A percentile compares a stretch with the other conserved stretches of the same genome.
Evolutionary conservation across 2,888 invertebrate genomes (phyloP).

Genomic region (Nephrotoma guestfalica): DNA sequence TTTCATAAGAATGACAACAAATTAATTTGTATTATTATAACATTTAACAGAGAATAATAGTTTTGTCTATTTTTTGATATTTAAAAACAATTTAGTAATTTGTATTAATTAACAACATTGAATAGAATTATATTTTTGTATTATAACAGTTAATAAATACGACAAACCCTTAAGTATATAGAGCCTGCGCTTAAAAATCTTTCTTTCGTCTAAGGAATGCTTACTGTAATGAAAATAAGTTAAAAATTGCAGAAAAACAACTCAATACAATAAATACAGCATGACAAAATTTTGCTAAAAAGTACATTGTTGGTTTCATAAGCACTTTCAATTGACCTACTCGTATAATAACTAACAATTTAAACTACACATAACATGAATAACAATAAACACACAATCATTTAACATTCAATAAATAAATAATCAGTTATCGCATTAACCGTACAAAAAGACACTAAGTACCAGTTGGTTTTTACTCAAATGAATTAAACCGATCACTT

Average conservation of each 20-base stretch:
- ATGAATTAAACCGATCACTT: no score
- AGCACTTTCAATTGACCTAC: background rate
- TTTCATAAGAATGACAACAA: background rate
- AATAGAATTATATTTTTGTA: background rate
- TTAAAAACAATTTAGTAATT: background rate
- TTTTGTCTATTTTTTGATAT: background rate
- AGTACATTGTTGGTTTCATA: background rate
- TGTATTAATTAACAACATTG: background rate
- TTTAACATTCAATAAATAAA: background rate
- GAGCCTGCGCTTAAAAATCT: background rate
- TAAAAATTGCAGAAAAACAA: background rate
- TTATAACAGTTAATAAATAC: background rate
- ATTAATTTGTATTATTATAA: background rate
- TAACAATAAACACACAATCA: background rate
- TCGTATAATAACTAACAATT: background rate
- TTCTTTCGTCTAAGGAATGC: background rate
- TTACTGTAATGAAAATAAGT: background rate
- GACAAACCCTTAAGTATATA: background rate
- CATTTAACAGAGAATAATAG: background rate
- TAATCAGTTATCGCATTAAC: no score
- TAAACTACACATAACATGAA: background rate
- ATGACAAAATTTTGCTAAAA: no score
- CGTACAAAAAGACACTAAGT: no score
- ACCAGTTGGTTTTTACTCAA: no score
- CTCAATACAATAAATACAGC: background rate